phyloP scores from a whole-genome alignment of 2,113 vertebrate species.

The Semicossyphus pulcher region DNA sequence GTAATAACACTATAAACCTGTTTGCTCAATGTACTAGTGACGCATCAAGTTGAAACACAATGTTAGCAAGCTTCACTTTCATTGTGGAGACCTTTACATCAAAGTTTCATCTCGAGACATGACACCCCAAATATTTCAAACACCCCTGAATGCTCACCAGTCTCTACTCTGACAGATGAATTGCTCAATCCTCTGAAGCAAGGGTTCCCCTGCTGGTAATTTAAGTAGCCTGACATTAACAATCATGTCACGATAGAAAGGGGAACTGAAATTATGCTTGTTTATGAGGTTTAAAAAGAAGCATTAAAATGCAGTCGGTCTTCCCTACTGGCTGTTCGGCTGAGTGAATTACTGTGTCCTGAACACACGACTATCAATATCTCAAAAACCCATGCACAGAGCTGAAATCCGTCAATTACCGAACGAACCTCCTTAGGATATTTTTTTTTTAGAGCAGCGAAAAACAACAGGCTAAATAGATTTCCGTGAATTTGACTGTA shows the following conservation, averaged over 20 bases:
- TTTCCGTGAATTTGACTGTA: neutral
- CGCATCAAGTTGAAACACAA: neutral
- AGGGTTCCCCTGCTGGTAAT: constrained; percentile 6
- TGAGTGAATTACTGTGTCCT: constrained; percentile 30
- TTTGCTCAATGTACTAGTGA: neutral
- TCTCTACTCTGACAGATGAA: neutral
- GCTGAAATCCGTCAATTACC: neutral
- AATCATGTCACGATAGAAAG: constrained; percentile 6
- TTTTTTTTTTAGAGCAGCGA: neutral
- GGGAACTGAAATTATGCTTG: constrained; percentile 33
- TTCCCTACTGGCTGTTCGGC: neutral
- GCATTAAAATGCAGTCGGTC: neutral
- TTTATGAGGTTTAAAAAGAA: neutral
- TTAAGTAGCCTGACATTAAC: constrained; percentile 14
- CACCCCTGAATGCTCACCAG: neutral
- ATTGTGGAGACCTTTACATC: neutral
- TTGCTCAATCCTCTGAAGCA: constrained; percentile 19
- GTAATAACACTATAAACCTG: neutral
- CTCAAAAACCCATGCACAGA: neutral
- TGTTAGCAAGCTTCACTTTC: neutral
- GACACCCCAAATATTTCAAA: neutral
- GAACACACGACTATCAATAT: neutral
- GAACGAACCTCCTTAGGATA: neutral
- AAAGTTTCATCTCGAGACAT: neutral
- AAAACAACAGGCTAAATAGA: neutral